phyloP scores from a whole-genome alignment of 2,888 invertebrate genomes.

The Catonia carolina region DNA sequence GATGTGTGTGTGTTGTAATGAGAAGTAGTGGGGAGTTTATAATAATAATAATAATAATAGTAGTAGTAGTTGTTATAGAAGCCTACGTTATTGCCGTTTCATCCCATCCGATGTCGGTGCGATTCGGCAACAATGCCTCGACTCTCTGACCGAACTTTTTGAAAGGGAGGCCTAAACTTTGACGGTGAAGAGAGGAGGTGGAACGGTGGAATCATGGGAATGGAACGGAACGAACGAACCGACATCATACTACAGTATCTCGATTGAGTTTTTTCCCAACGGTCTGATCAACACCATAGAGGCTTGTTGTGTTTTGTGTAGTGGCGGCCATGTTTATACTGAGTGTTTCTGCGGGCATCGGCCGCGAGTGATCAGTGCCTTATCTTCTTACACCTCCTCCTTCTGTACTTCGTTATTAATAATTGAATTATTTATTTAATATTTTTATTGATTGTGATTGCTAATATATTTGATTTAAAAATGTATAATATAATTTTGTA shows the following conservation, averaged over 20 bases:
- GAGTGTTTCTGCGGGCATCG: constrained; percentile 15
- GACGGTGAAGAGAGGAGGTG: constrained; percentile 7
- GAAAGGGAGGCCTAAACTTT: too few relatives aligned
- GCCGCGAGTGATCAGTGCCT: constrained; percentile 22
- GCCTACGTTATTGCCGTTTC: too few relatives aligned
- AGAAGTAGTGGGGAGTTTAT: background rate
- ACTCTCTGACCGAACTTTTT: too few relatives aligned
- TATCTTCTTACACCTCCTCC: background rate
- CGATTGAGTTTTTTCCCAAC: constrained; percentile 26
- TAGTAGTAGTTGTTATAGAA: too few relatives aligned
- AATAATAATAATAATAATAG: too few relatives aligned
- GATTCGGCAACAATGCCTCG: constrained; percentile 24
- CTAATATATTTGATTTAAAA: too few relatives aligned
- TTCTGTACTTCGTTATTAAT: too few relatives aligned
- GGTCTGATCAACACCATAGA: constrained; percentile 11
- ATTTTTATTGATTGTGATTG: too few relatives aligned
- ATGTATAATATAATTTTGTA: too few relatives aligned
- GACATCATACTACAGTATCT: too few relatives aligned
- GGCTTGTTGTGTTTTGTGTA: constrained; percentile 20
- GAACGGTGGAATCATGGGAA: constrained; percentile 22
- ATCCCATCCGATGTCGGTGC: background rate
- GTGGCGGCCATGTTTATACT: constrained; percentile 24
- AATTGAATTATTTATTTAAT: too few relatives aligned
- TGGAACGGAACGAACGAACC: constrained; percentile 13
- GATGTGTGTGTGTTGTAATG: constrained; percentile 14